Conservation (phyloP, 2,113 vertebrate species). For the Sapajus apella region DNA sequence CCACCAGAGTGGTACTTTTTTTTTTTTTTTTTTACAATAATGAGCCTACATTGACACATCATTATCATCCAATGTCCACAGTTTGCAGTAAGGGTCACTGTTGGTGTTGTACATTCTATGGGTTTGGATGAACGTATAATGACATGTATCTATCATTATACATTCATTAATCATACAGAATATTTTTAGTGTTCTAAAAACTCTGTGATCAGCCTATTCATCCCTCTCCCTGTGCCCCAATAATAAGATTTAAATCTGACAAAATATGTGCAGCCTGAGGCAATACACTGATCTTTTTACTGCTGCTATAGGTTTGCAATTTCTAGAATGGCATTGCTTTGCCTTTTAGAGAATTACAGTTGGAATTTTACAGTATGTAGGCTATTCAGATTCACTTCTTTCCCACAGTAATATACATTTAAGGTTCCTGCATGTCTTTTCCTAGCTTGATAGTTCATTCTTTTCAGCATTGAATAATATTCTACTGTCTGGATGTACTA, state of each 20-base stretch:
- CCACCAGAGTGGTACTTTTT: not conserved
- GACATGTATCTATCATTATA: not conserved
- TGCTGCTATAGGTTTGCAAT: not conserved
- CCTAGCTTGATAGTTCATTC: not conserved
- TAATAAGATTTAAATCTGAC: not conserved
- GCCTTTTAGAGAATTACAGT: not conserved
- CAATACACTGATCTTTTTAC: not conserved
- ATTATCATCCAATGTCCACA: not conserved
- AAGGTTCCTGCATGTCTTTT: not conserved
- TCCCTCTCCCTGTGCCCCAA: not conserved
- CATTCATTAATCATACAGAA: not conserved
- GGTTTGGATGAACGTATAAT: not conserved
- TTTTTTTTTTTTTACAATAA: not conserved
- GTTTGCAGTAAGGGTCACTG: not conserved
- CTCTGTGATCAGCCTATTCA: not conserved
- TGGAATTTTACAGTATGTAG: not conserved
- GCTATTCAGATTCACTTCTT: not conserved
- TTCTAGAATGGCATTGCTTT: not conserved
- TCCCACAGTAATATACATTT: not conserved
- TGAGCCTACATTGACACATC: not conserved
- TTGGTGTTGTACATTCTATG: not conserved
- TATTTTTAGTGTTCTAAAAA: not conserved
- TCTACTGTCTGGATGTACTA: not conserved
- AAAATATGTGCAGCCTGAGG: not conserved
- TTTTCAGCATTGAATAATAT: not conserved